Evolutionary conservation across 2,113 vertebrate genomes (phyloP).

Genomic region (Alaudala cheleensis): DNA sequence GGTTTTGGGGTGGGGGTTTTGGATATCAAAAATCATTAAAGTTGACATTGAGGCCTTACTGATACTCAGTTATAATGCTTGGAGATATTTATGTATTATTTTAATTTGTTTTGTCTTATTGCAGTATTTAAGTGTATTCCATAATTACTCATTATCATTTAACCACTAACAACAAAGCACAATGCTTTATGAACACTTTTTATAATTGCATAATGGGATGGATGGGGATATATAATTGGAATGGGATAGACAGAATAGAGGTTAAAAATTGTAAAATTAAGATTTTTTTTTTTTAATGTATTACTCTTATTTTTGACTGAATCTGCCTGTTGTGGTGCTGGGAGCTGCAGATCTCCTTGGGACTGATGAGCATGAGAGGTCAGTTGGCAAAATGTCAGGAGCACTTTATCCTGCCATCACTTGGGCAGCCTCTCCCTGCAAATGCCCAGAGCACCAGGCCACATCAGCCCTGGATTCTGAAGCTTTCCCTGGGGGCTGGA

Average conservation of each 20-base stretch:
- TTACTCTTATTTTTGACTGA: not conserved
- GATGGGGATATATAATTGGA: not conserved
- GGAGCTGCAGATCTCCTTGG: not conserved
- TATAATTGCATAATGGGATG: not conserved
- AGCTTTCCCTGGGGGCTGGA: not conserved
- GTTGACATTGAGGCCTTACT: not conserved
- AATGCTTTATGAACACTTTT: not conserved
- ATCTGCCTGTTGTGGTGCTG: not conserved
- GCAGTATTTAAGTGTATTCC: not conserved
- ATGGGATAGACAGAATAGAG: not conserved
- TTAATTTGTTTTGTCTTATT: not conserved
- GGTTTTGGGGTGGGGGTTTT: fast-evolving
- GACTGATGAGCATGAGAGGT: not conserved
- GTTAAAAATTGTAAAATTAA: not conserved
- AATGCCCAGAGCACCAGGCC: not conserved
- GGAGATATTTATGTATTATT: too few relatives aligned
- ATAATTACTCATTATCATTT: not conserved
- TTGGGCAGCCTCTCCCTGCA: not conserved
- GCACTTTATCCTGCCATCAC: not conserved
- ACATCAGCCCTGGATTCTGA: not conserved
- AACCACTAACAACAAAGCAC: not conserved
- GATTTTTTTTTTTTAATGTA: not conserved
- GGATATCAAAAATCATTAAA: not conserved
- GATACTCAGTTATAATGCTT: not conserved
- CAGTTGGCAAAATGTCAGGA: not conserved